Percentiles rank a stretch among this genome's conserved stretches.
Conservation (phyloP, 2,888 invertebrate species). For the Lasioglossum oenotherae region DNA sequence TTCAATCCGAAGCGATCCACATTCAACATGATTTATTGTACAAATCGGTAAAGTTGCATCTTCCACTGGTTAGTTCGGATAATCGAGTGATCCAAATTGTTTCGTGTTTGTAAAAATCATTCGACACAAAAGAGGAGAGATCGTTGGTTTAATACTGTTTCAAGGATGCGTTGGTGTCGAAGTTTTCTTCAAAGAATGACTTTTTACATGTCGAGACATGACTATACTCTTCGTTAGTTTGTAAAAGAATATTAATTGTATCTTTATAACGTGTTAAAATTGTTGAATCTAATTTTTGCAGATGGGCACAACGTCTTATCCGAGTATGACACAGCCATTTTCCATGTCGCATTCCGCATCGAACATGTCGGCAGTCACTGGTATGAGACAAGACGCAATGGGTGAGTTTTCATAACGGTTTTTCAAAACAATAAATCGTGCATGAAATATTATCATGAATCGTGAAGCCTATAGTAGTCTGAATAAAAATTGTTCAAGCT, state of each 20-base stretch:
- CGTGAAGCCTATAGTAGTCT: too few relatives aligned
- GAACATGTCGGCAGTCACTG: slow-evolving; percentile 95
- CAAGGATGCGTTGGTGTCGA: too few relatives aligned
- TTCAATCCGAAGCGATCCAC: too few relatives aligned
- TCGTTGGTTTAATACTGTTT: too few relatives aligned
- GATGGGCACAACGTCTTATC: slow-evolving; percentile 97
- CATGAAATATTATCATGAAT: too few relatives aligned
- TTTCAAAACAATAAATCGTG: neutral
- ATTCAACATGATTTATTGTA: too few relatives aligned
- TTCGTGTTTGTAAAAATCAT: neutral
- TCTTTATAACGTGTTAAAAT: neutral
- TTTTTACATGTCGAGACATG: too few relatives aligned
- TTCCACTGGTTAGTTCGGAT: too few relatives aligned
- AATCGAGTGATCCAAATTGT: too few relatives aligned
- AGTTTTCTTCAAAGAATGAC: too few relatives aligned
- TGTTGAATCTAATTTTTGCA: slow-evolving; percentile 85
- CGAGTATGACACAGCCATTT: slow-evolving; percentile 97
- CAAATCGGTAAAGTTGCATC: too few relatives aligned
- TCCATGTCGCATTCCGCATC: slow-evolving; percentile 95
- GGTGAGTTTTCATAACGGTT: slow-evolving; percentile 86
- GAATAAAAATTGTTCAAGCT: neutral
- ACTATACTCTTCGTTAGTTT: neutral
- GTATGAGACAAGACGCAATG: slow-evolving; percentile 94
- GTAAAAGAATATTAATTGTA: neutral
- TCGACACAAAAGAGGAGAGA: too few relatives aligned